These are phyloP conservation scores for Pipa parva DNA, from an alignment of 2,113 vertebrate genomes.

Conservation along the genomic window DNA sequence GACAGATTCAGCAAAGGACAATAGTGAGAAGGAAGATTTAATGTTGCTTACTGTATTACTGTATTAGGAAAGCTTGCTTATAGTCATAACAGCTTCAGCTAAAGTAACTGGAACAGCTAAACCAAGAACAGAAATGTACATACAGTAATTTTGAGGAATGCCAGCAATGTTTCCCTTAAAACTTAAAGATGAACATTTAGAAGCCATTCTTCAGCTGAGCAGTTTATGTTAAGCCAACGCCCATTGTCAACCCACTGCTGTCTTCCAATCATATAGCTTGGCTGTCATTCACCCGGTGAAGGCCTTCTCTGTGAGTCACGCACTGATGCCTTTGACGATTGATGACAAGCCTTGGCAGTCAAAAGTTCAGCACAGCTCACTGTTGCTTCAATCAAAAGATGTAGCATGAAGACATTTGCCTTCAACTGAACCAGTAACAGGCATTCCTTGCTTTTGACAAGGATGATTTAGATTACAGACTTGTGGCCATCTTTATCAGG, in stretches of 20 bases:
- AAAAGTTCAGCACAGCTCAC: background rate
- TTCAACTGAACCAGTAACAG: background rate
- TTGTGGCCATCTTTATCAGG: no score
- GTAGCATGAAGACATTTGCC: background rate
- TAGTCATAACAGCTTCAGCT: background rate
- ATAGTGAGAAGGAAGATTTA: no score
- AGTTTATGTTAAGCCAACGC: background rate
- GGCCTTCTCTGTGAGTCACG: background rate
- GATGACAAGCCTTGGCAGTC: background rate
- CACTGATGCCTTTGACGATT: background rate
- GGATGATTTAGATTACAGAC: no score
- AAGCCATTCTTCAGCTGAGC: background rate
- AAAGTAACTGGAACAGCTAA: background rate
- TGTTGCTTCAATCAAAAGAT: background rate
- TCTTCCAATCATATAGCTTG: background rate
- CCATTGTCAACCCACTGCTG: background rate
- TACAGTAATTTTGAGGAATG: background rate
- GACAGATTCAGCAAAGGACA: no score
- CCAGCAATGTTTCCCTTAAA: background rate
- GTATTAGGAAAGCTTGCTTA: no score
- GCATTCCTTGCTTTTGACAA: no score
- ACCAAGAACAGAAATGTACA: background rate
- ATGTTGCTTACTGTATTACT: no score
- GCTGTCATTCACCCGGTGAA: background rate
- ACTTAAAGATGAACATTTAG: slow-evolving; percentile 1